Conservation (phyloP, 2,113 vertebrate species). For the Labeo catla region DNA sequence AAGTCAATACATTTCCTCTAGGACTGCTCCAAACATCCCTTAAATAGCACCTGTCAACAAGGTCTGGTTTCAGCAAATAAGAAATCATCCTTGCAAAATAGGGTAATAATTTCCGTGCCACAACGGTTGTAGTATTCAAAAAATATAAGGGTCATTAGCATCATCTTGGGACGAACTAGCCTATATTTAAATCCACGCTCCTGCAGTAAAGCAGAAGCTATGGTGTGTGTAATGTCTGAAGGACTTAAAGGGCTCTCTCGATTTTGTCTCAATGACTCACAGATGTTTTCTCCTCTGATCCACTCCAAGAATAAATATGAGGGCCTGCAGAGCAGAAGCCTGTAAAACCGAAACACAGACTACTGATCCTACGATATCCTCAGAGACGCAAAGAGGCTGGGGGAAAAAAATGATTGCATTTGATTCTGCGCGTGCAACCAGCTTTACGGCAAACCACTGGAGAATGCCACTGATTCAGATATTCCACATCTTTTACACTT, state of each 20-base stretch:
- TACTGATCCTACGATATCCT: slow-evolving; percentile 60
- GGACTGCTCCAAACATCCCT: not conserved
- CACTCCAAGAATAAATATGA: slow-evolving; percentile 65
- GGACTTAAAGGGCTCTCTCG: slow-evolving; percentile 55
- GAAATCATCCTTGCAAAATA: not conserved
- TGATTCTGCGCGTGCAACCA: slow-evolving; percentile 62
- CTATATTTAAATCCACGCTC: slow-evolving; percentile 51
- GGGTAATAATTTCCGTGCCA: not conserved
- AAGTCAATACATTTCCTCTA: not conserved
- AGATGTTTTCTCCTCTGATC: slow-evolving; percentile 70
- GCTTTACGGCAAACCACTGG: slow-evolving; percentile 43
- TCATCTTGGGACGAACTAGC: slow-evolving; percentile 25
- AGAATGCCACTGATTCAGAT: slow-evolving; percentile 52
- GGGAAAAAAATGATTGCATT: slow-evolving; percentile 63
- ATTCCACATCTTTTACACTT: slow-evolving; percentile 48
- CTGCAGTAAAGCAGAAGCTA: slow-evolving; percentile 36
- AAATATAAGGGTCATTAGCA: slow-evolving; percentile 47
- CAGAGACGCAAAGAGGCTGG: slow-evolving; percentile 42
- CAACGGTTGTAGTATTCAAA: not conserved
- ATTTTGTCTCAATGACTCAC: slow-evolving; percentile 65
- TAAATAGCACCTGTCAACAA: slow-evolving; percentile 2
- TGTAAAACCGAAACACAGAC: slow-evolving; percentile 71
- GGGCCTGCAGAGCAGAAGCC: slow-evolving; percentile 58
- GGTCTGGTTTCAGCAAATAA: slow-evolving; percentile 14
- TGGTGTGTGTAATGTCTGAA: slow-evolving; percentile 48